Percentiles rank a stretch among this genome's conserved stretches.
phyloP scores from a whole-genome alignment of 2,888 invertebrate species.

The Himalopsyche japonica region DNA sequence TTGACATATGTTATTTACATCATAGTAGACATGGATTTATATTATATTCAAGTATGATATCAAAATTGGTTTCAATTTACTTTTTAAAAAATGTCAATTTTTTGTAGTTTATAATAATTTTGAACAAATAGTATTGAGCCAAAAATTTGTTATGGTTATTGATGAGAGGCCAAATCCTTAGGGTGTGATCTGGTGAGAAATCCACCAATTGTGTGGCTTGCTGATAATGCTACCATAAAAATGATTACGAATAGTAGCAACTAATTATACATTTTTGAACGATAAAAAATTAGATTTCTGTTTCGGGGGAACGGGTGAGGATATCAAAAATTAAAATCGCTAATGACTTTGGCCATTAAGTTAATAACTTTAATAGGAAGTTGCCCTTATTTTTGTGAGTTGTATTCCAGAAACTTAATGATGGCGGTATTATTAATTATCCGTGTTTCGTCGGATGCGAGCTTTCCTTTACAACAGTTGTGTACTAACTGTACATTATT shows the following conservation, averaged over 20 bases:
- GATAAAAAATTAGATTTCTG: constrained; percentile 30
- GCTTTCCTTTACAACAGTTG: background rate
- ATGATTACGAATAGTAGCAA: constrained; percentile 36
- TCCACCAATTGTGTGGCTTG: background rate
- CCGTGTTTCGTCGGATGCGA: constrained; percentile 7
- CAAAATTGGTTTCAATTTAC: no score
- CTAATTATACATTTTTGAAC: constrained; percentile 40
- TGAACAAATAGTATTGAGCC: no score
- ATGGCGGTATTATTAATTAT: constrained; percentile 39
- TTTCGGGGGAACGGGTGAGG: constrained; percentile 33
- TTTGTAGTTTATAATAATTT: no score
- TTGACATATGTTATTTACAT: no score
- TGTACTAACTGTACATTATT: background rate
- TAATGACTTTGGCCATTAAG: constrained; percentile 63
- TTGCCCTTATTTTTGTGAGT: constrained; percentile 48
- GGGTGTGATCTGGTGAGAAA: no score
- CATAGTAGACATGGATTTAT: no score
- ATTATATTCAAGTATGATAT: no score
- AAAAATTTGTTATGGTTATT: no score
- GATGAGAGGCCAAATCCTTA: no score
- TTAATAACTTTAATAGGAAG: constrained; percentile 63
- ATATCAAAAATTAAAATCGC: constrained; percentile 57
- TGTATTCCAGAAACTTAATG: constrained; percentile 37
- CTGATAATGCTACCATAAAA: constrained; percentile 16
- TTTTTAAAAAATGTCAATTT: no score